phyloP scores from a whole-genome alignment of 2,113 vertebrate species.

The Saccopteryx bilineata region DNA sequence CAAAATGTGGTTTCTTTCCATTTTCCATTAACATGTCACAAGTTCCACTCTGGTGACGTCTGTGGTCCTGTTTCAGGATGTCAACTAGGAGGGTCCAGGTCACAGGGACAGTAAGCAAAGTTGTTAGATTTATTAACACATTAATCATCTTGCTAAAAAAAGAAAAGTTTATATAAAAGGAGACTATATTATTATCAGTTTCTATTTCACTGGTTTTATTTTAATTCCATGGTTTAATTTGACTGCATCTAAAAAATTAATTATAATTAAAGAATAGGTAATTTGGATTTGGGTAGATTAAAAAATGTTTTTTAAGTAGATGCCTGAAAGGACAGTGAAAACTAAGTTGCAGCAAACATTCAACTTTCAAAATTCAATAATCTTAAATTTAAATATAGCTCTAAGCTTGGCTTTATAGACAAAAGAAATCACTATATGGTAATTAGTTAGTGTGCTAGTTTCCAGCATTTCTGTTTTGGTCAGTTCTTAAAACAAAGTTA shows the following conservation, averaged over 20 bases:
- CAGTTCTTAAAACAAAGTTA: neutral
- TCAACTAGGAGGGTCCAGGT: conserved; percentile 74
- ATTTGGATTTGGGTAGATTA: neutral
- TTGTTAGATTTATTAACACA: conserved; percentile 58
- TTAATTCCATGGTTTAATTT: neutral
- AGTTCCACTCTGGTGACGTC: conserved; percentile 84
- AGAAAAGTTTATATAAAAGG: conserved; percentile 21
- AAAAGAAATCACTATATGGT: neutral
- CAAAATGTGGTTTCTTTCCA: conserved; percentile 84
- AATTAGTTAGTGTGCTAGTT: neutral
- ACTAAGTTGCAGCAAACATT: neutral
- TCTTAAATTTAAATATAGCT: neutral
- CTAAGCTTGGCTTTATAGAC: neutral
- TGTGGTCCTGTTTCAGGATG: conserved; percentile 71
- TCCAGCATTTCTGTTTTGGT: neutral
- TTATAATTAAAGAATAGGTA: neutral
- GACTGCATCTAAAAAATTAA: neutral
- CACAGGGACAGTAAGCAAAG: conserved; percentile 43
- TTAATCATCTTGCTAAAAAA: conserved; percentile 59
- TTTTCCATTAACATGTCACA: conserved; percentile 85
- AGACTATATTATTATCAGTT: neutral
- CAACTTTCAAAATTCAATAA: conserved; percentile 3
- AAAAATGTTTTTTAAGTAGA: neutral
- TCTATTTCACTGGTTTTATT: conserved; percentile 21
- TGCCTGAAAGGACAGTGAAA: neutral